Base-by-base conservation (phyloP, 2,113 vertebrate species). In the Saccopteryx bilineata region DNA sequence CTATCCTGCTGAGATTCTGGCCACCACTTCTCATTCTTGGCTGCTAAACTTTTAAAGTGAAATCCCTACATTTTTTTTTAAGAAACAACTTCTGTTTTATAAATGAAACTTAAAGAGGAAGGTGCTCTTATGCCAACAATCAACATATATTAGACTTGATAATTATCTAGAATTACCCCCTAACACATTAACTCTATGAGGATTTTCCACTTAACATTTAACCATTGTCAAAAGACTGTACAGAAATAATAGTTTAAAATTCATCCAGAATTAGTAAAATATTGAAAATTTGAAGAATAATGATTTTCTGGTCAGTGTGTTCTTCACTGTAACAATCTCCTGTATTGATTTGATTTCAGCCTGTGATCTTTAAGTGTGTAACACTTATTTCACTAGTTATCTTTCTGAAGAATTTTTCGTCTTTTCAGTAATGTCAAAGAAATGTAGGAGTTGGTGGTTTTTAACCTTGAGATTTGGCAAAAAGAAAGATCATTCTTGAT, bases 381-480 rank as follows among this genome's bases (percentile, higher is more conserved):
- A 26, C 23, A 58, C 17, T 15, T 79, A 58, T 71, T 33, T 82
- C 39, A 69, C 23, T 87, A 33, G 52, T 81, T 93, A 68, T 90
- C 10, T 92, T 86, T 23, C 65, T 81, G 48, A 86, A 48, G 39
- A 33, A 68, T 24, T 28, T 91, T 87, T 65, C 8, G 82, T 74
- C 50, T 82, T 91, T 84, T 4, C 31, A 82, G 9, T 82, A 74
- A 66, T 76, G 31, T 79, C 69, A 81, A 84, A 93, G 33, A 81
- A 96, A 92, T 50, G 12, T 39, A 26, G 1, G 15, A 33, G 31
- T 76, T 60, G 65, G 61, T 78, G 60, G 48, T 71, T 95, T 96
- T 93, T 93, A 79, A 93, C 66, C 24, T 89, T 93, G 54, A 2
- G 54, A 33, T 91, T 78, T 97, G 39, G 24, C 17, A 39, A 93